A percentile compares a stretch with the other conserved stretches of the same genome.
Evolutionary conservation across 2,888 invertebrate species (phyloP).

Genomic region (Crocallis elinguaria): DNA sequence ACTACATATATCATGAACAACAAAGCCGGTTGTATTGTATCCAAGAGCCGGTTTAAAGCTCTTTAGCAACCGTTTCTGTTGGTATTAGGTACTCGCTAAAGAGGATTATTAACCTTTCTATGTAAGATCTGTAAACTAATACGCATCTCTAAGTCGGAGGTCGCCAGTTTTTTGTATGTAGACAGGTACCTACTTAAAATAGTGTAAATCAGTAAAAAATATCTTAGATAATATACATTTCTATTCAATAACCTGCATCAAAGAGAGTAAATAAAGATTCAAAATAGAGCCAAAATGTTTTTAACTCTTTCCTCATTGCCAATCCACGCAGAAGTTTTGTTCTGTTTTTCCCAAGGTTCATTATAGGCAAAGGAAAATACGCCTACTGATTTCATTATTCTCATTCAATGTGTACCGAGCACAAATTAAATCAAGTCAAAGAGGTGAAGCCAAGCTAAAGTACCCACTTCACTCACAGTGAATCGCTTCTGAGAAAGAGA

Average conservation of each 20-base stretch:
- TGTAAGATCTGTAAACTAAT: neutral
- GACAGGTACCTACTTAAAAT: too few species aligned
- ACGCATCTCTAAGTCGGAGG: too few species aligned
- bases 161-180: neutral
- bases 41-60: neutral
- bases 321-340: neutral
- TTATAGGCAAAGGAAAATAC: neutral
- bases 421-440: conserved; percentile 41
- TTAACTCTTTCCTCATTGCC: too few species aligned
- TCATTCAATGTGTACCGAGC: conserved; percentile 12
- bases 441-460: conserved; percentile 33
- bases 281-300: too few species aligned
- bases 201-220: too few species aligned
- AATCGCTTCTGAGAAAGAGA: conserved; percentile 34
- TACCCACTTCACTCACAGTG: conserved; percentile 29
- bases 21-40: neutral
- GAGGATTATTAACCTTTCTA: neutral
- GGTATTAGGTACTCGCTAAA: neutral
- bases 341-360: neutral
- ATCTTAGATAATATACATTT: too few species aligned
- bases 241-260: too few species aligned
- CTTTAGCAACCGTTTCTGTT: neutral
- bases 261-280: too few species aligned
- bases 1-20: neutral
- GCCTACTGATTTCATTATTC: conserved; percentile 4